These are phyloP conservation scores for Anguilla pacifica DNA, from an alignment of 2,797 vertebrate genomes.

Conservation along the genomic window DNA sequence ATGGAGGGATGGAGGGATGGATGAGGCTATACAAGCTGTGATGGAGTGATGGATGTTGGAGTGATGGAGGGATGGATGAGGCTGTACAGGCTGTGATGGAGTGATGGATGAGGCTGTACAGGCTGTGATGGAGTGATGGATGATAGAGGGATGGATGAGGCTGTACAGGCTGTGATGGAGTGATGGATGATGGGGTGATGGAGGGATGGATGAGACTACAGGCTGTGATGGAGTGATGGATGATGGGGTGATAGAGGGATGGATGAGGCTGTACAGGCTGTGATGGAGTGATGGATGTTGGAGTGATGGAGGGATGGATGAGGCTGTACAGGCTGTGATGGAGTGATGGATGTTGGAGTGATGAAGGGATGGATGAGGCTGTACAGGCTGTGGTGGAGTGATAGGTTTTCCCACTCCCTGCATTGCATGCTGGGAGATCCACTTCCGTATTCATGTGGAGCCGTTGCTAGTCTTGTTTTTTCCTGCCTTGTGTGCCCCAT, in stretches of 20 bases:
- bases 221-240: no score
- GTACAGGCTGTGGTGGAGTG: no score
- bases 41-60: neutral
- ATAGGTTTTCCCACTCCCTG: neutral
- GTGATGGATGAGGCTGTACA: neutral
- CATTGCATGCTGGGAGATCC: neutral
- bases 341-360: neutral
- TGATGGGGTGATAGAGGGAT: neutral
- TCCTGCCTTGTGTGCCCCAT: neutral
- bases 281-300: neutral
- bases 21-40: neutral
- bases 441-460: neutral
- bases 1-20: no score
- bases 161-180: neutral
- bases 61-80: neutral
- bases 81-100: no score
- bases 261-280: neutral
- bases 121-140: no score
- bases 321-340: no score
- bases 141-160: neutral
- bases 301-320: neutral
- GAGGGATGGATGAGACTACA: neutral
- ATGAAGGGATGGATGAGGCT: neutral
- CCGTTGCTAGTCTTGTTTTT: neutral
- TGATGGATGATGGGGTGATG: neutral